Evolutionary conservation across 2,888 invertebrate genomes (phyloP), one percentile per base, ranked within the genome.

Genomic region (Ophioninae sp.): DNA sequence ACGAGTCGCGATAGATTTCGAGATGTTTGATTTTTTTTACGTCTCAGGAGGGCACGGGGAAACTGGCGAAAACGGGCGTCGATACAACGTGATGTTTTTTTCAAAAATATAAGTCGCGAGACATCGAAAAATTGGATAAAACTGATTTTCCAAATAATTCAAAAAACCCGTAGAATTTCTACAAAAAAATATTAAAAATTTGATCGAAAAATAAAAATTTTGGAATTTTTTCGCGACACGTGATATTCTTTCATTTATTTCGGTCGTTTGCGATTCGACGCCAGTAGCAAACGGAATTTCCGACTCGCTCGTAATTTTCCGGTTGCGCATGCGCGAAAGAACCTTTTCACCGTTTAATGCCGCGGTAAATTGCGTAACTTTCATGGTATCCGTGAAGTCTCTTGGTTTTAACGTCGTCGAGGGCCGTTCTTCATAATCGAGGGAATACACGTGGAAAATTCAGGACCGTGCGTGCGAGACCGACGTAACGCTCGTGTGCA

Each of bases 391-490:
- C 59, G 13, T 30, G n/a, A 8, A 62, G 44, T 61, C 23, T 61
- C 37, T 77, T 65, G 67, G 7, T 7, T 37, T 70, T 73, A 78
- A 74, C 77, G 50, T 82, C 75, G 59, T 72, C 50, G 65, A 67
- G 69, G 62, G 59, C 72, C 67, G 75, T 79, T 76, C 23, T 72
- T 79, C 76, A 68, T 62, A 76, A 79, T 68, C 59, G 62, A 57
- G 20, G 30, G 72, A 77, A 78, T 72, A 59, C 62, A 68, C 81
- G 50, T 74, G 67, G 75, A 78, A 77, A 82, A 81, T 83, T 76
- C 61, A 72, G 74, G 82, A 79, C 79, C 79, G 75, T 83, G 82
- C 85, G 82, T 82, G 76, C 85, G 65, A 65, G 76, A 79, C 79
- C 73, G 64, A 67, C 74, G 74, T 50, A 74, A 80, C 65, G 59